Percentiles rank a stretch among this genome's conserved stretches.
These are phyloP conservation scores for Drosophila melanica DNA, from an alignment of 1,140 invertebrate genomes.

Conservation along the genomic window DNA sequence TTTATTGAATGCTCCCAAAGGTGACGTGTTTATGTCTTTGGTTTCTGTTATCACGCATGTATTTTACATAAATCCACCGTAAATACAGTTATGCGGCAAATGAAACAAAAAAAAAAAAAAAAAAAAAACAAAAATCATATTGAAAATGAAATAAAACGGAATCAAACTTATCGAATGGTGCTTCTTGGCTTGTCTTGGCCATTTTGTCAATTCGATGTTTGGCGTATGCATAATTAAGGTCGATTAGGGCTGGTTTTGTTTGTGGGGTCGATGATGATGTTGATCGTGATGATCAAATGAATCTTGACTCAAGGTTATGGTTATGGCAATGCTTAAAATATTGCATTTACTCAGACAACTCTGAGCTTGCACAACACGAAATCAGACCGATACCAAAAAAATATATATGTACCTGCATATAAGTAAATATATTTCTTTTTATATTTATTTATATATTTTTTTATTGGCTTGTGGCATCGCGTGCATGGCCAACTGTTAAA, in stretches of 20 bases:
- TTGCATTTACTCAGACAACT: constrained; percentile 35
- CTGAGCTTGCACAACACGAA: constrained; percentile 24
- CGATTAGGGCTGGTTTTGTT: constrained; percentile 69
- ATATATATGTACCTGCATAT: neutral
- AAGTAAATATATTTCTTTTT: neutral
- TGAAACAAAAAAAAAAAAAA: constrained; percentile 9
- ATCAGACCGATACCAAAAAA: constrained; percentile 5
- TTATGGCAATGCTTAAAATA: constrained; percentile 51
- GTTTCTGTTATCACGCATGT: constrained; percentile 12
- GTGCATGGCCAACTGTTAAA: constrained; percentile 31
- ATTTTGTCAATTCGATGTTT: constrained; percentile 39
- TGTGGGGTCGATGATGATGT: constrained; percentile 32
- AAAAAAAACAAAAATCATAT: constrained; percentile 24
- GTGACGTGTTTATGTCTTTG: constrained; percentile 5
- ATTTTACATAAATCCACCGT: constrained; percentile 47
- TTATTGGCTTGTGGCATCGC: constrained; percentile 21
- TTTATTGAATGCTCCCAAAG: constrained; percentile 14
- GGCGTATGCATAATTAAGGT: constrained; percentile 78
- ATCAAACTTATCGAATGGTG: constrained; percentile 24
- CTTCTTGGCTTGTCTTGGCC: constrained; percentile 25
- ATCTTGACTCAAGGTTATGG: constrained; percentile 70
- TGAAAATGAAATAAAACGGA: constrained; percentile 18
- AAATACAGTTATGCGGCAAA: constrained; percentile 63
- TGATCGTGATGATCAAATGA: constrained; percentile 42
- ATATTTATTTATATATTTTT: neutral